phyloP scores from a whole-genome alignment of 2,113 vertebrate genomes.

The Hemiprocne comata region DNA sequence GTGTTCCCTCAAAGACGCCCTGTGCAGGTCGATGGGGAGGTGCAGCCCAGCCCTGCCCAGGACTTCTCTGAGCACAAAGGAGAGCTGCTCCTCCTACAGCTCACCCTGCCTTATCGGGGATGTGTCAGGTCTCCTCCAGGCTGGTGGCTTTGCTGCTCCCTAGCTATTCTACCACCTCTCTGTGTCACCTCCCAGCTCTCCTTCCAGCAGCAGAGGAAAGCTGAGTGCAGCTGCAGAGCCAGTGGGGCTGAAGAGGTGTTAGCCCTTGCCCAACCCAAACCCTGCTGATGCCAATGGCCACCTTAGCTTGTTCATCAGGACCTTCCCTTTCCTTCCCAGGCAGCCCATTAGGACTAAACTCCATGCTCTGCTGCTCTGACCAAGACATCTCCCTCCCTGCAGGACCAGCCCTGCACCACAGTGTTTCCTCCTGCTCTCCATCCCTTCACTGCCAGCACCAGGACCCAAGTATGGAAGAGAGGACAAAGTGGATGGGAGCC shows the following conservation, averaged over 20 bases:
- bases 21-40: fast-evolving
- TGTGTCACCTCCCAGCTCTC: not conserved
- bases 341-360: not conserved
- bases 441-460: not conserved
- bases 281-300: not conserved
- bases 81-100: not conserved
- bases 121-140: not conserved
- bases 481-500: not conserved
- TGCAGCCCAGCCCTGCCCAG: not conserved
- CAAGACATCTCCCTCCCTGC: not conserved
- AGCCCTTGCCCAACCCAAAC: not conserved
- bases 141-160: not conserved
- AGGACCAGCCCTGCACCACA: not conserved
- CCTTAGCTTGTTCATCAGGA: not conserved
- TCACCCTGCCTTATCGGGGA: not conserved
- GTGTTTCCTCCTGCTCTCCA: not conserved
- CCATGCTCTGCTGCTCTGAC: not conserved
- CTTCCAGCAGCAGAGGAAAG: not conserved
- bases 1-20: not conserved
- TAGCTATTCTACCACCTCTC: not conserved
- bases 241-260: fast-evolving
- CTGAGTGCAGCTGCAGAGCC: not conserved
- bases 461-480: not conserved
- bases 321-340: not conserved
- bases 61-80: not conserved